Base-by-base conservation (phyloP, 30 jellyfish, hydroid and myxozoan species). In the Aurelia aurita complex sp. Pacific region DNA sequence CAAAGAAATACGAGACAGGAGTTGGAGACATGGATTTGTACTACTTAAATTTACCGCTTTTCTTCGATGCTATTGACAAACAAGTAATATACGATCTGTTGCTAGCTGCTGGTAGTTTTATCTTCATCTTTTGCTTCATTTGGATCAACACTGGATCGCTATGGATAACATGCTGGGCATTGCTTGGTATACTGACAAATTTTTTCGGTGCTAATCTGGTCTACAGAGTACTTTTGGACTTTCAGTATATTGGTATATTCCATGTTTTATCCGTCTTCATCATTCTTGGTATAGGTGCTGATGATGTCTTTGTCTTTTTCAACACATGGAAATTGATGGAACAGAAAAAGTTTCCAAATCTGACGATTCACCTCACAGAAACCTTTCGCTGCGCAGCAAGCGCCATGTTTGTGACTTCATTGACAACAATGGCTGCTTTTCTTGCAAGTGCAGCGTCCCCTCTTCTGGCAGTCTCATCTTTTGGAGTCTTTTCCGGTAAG, bases 381-480 rank as follows among this genome's bases (percentile, higher is more conserved):
- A 92, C 98, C 33, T 92, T 87, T 76, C 97, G 98, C 1, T 60
- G 91, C 11, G 98, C 98, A 50, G 97, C 98, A 10, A 96, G 98
- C n/a, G 97, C 98, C 34, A 92, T 92, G 98, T 92, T 92, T 69
- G 98, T 88, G 87, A 92, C 98, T 73, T 92, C 98, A 74, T 50
- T 92, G 76, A 92, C 98, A 10, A 92, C 98, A 32, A 92, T 89
- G 88, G 97, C 97, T 23, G 98, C 98, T 5, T 92, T 92, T 73
- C 85, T 92, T n/a, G 98, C 98, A 34, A 92, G 98, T 77, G 98
- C 97, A 43, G 92, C 98, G 4, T 92, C 98, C 4, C 98, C 98
- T 32, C 90, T 92, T 5, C 96, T 92, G 29, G 98, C 97, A 4
- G 98, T 92, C 15, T 92, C 98, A 9, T 92, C 98, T 1, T 92